These are phyloP conservation scores for Rhagoletis pomonella DNA, from an alignment of 1,140 invertebrate genomes.

Conservation along the genomic window DNA sequence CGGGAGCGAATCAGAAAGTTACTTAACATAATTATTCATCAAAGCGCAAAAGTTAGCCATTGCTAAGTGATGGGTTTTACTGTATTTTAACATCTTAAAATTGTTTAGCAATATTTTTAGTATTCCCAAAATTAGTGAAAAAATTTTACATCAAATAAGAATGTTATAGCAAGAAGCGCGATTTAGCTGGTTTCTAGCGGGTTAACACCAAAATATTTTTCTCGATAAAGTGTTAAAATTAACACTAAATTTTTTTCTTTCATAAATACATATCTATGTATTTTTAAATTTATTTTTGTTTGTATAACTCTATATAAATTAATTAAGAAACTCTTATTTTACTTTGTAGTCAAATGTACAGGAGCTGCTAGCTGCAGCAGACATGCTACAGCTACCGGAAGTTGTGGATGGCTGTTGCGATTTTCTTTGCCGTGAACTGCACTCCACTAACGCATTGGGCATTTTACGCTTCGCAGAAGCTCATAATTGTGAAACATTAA, in stretches of 20 bases:
- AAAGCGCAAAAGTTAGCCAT: too few relatives aligned
- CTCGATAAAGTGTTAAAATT: neutral
- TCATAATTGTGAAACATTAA: constrained; percentile 89
- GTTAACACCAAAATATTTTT: too few relatives aligned
- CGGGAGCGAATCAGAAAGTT: too few relatives aligned
- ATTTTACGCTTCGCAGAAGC: constrained; percentile 93
- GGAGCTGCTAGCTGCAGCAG: constrained; percentile 91
- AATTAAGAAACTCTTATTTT: neutral
- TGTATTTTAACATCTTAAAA: too few relatives aligned
- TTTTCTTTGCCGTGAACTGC: constrained; percentile 91
- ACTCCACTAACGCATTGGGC: constrained; percentile 92
- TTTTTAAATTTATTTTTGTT: neutral
- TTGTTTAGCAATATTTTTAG: too few relatives aligned
- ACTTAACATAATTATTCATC: too few relatives aligned
- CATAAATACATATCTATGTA: neutral
- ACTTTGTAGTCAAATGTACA: constrained; percentile 86
- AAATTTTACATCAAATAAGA: too few relatives aligned
- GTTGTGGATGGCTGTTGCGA: constrained; percentile 91
- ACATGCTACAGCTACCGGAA: constrained; percentile 93
- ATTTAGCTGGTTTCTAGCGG: too few relatives aligned
- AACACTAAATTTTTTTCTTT: neutral
- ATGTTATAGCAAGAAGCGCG: too few relatives aligned
- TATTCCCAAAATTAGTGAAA: too few relatives aligned
- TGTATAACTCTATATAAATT: neutral
- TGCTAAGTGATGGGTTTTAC: too few relatives aligned